Evolutionary conservation across 2,888 invertebrate genomes (phyloP), one percentile per base, ranked within the genome.

Genomic region (Ellobium chinense): DNA sequence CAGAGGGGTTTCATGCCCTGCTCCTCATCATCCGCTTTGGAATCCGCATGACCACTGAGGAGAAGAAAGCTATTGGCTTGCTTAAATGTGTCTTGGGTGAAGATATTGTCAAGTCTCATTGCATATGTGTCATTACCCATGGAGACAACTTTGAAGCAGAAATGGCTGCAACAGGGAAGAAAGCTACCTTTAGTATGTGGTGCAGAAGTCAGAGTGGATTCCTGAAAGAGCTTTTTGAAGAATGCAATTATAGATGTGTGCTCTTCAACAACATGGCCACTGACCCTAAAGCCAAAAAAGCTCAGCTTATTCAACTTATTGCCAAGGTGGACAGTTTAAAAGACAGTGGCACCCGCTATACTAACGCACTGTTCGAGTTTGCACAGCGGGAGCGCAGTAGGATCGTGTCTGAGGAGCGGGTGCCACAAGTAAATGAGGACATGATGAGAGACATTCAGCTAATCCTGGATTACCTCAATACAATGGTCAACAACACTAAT

Each of bases 381-480:
- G 80, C 80, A 1, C 74, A 68, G 54, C 37, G 46, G 7, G 68
- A 75, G 36, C 72, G 80, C 1, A 1, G 12, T 4, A 66, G 69
- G n/a, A 74, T 75, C 24, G 34, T 80, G 9, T 24, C 31, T 27
- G 75, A 74, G 37, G 46, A 80, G 73, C 37, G 62, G n/a, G 69
- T 58, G 29, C 80, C 80, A 0, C 74, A 80, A 31, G 80, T 62
- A 18, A 75, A 34, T 68, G 74, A 74, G 27, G 75, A 75, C 21
- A 75, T 75, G 68, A 75, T 75, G 62, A 29, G 75, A 34, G 80
- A 80, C 63, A 80, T 80, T 31, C 74, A 80, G 60, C 65, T 80
- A n/a, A 60, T 80, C 34, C 58, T 80, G 18, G 75, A 62, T 4
- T 5, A 75, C 36, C 62, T 80, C 34, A 68, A 68, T 18, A 56